These are phyloP conservation scores for Vidua macroura DNA, from an alignment of 2,113 vertebrate species.

Conservation along the genomic window DNA sequence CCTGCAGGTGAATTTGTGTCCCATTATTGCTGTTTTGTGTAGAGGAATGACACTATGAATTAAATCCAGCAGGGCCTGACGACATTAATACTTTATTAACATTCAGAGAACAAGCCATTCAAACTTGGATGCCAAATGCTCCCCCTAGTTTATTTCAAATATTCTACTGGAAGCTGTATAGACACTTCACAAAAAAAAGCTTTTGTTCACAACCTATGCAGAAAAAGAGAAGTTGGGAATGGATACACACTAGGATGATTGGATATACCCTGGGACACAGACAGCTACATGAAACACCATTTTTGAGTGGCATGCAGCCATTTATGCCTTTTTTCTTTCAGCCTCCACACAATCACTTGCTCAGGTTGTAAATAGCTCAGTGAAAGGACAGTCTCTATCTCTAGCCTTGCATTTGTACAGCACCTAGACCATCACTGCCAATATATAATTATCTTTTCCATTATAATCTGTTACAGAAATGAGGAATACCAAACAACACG, in stretches of 20 bases:
- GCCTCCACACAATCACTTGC: background rate
- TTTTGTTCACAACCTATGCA: background rate
- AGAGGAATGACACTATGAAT: background rate
- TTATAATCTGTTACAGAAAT: background rate
- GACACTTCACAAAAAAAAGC: background rate
- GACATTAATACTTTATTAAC: background rate
- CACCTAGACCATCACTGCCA: background rate
- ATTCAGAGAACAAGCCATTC: background rate
- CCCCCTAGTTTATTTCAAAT: background rate
- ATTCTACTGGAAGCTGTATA: background rate
- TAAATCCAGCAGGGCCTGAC: background rate
- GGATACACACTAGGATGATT: background rate
- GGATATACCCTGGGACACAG: background rate
- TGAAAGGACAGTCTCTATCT: background rate
- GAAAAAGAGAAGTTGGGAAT: background rate
- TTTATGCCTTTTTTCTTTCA: background rate
- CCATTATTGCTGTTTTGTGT: background rate
- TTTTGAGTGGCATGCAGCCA: background rate
- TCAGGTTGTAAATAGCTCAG: background rate
- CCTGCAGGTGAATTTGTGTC: background rate
- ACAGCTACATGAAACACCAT: background rate
- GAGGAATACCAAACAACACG: background rate
- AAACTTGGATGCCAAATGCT: background rate
- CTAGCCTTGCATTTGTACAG: background rate
- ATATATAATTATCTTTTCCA: background rate